Evolutionary conservation across 2,797 vertebrate species (phyloP), one percentile per base, ranked within the genome.

Genomic region (Labeo calbasu): DNA sequence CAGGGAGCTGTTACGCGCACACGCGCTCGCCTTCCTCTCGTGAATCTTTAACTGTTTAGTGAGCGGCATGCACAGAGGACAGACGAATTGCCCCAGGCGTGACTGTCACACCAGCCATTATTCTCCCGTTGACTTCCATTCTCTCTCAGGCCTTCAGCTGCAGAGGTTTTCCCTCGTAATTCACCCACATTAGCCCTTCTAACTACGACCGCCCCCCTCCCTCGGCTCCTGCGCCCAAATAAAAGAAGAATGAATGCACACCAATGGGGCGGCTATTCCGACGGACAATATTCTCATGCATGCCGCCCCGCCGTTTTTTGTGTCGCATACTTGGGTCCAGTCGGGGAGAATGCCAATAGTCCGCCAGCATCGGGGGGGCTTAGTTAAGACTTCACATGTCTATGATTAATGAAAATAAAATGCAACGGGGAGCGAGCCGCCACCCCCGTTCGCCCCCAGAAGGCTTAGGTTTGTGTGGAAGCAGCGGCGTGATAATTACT

Each of bases 31-130:
- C 81, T 69, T 55, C 84, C 65, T 82, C 72, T 86, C 73, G 73
- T 83, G 82, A 87, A 88, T 89, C 85, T 88, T 89, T 90, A 89
- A 88, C 89, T 83, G 82, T 91, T 91, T 89, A 87, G 86, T 87
- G 89, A 88, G 81, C 81, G 36, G 23, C 51, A 70, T 73, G 71
- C 76, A 86, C 72, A 70, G 83, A 86, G 80, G 61, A 75, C 71
- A 84, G 88, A 50, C 68, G 65, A 86, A 88, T 88, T 79, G 85
- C 87, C 87, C 78, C 59, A 69, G 84, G 88, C 72, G 84, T 87
- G 77, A 88, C 78, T 81, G 85, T 85, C 85, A 76, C 73, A 76
- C 86, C 61, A 78, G 66, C 83, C 77, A 83, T 87, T 87, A 86
- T 83, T 81, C 82, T 82, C 73, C 77, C 65, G 66, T 86, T 68